Percentiles rank a stretch among this genome's conserved stretches.
Conservation (phyloP, 37 sponge, comb jelly and placozoan genomes). For the Trichoplax adhaerens region DNA sequence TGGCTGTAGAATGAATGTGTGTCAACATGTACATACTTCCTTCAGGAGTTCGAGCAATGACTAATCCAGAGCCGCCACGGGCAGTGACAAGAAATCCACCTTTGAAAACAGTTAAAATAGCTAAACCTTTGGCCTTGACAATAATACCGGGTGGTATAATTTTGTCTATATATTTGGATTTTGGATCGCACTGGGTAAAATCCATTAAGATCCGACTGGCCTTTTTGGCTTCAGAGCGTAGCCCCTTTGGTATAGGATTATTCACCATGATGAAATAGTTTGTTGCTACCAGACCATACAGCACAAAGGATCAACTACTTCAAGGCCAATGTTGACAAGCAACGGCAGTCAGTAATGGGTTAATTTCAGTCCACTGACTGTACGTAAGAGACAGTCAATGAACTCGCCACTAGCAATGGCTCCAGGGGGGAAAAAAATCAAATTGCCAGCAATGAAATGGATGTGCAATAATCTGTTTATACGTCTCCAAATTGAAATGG, state of each 20-base stretch:
- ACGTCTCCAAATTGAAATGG: too few species aligned
- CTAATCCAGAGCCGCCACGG: slow-evolving; percentile 25
- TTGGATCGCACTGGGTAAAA: neutral
- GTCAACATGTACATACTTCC: slow-evolving; percentile 13
- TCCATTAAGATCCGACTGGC: slow-evolving; percentile 2
- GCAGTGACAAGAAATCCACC: slow-evolving; percentile 18
- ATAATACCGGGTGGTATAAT: slow-evolving; percentile 18
- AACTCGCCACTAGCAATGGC: too few species aligned
- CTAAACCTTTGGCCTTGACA: slow-evolving; percentile 19
- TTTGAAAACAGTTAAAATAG: slow-evolving; percentile 20
- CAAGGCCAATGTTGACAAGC: too few species aligned
- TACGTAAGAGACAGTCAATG: too few species aligned
- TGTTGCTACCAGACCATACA: too few species aligned
- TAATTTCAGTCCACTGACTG: too few species aligned
- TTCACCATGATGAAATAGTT: neutral
- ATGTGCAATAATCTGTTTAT: too few species aligned
- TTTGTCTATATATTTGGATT: slow-evolving; percentile 8
- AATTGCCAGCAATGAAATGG: too few species aligned
- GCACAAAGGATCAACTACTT: too few species aligned
- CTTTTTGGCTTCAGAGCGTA: slow-evolving; percentile 8
- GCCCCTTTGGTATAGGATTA: slow-evolving; percentile 8
- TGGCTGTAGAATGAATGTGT: too few species aligned
- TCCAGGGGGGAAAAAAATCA: too few species aligned
- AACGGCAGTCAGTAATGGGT: too few species aligned
- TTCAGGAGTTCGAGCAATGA: slow-evolving; percentile 13